Conservation (phyloP, 2,888 invertebrate genomes). For the Dolomedes plantarius region DNA sequence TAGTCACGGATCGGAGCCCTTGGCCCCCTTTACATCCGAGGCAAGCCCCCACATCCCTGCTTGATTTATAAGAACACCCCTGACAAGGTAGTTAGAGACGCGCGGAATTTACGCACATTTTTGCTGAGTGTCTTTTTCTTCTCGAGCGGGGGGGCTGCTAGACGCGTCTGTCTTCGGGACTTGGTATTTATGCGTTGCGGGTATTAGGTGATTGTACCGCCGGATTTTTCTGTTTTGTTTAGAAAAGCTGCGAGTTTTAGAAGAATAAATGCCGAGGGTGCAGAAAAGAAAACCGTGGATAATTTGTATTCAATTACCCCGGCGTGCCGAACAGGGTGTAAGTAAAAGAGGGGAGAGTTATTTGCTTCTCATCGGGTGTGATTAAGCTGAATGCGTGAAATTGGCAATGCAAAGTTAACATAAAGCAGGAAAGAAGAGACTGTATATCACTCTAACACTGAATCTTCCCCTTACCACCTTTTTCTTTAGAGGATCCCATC, state of each 20-base stretch:
- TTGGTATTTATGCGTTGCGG: conserved; percentile 19
- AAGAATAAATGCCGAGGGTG: background rate
- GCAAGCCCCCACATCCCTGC: background rate
- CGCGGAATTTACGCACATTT: conserved; percentile 51
- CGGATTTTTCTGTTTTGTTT: background rate
- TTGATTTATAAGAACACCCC: conserved; percentile 61
- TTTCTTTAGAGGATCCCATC: too few species aligned
- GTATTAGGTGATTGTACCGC: conserved; percentile 6
- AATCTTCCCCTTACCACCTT: too few species aligned
- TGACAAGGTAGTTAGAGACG: conserved; percentile 64
- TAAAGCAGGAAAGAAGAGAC: too few species aligned
- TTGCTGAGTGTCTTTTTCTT: conserved; percentile 17
- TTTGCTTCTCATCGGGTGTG: background rate
- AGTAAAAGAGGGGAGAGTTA: background rate
- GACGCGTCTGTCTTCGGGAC: background rate
- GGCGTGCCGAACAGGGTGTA: background rate
- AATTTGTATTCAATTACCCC: background rate
- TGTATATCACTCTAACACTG: too few species aligned
- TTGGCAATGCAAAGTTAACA: background rate
- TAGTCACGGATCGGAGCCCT: conserved; percentile 56
- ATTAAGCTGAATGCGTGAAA: background rate
- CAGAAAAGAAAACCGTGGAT: background rate
- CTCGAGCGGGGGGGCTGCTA: background rate
- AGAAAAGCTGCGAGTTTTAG: background rate
- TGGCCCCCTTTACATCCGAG: conserved; percentile 28